Evolutionary conservation across 2,113 vertebrate species (phyloP).

Genomic region (Turdus rufiventris): DNA sequence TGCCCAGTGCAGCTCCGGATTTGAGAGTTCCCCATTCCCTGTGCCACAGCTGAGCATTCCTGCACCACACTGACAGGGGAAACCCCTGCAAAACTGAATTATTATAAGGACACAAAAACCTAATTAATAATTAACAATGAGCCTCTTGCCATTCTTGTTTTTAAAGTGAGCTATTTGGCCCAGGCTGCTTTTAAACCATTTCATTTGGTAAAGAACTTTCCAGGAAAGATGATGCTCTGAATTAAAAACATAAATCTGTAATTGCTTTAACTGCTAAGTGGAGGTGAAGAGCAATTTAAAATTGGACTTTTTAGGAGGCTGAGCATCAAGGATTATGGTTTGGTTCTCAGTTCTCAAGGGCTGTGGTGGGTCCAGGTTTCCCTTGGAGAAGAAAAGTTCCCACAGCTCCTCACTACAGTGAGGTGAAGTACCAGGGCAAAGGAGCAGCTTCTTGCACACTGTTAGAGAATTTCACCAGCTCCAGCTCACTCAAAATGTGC

Average conservation of each 20-base stretch:
- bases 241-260: background rate
- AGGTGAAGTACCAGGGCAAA: background rate
- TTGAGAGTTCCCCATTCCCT: fast-evolving
- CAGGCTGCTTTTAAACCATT: background rate
- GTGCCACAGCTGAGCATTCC: background rate
- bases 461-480: background rate
- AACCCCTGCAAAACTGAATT: background rate
- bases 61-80: background rate
- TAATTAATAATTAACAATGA: background rate
- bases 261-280: background rate
- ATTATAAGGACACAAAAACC: background rate
- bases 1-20: background rate
- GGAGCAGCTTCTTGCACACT: background rate
- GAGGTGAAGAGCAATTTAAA: background rate
- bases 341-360: background rate
- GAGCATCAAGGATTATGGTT: background rate
- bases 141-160: background rate
- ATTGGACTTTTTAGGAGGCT: background rate
- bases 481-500: background rate
- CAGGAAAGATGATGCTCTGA: background rate
- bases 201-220: background rate
- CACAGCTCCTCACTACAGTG: fast-evolving
- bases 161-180: background rate
- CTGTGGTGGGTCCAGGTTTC: background rate
- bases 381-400: background rate